phyloP scores from a whole-genome alignment of 2,113 vertebrate species.

The Hylia prasina region DNA sequence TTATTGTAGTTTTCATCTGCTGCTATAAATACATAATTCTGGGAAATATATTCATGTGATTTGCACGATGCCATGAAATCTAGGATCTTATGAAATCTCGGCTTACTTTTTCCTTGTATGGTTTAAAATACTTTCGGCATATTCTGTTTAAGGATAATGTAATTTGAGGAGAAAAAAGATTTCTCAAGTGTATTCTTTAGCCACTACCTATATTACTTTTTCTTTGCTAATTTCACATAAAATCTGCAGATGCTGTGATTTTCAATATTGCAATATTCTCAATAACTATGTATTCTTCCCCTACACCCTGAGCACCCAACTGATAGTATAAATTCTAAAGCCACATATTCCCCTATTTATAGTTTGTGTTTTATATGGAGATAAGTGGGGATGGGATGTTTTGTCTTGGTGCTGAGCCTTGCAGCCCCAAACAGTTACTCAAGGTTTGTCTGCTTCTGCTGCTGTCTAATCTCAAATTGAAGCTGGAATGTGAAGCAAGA shows the following conservation, averaged over 20 bases:
- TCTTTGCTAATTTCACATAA: background rate
- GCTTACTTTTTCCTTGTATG: background rate
- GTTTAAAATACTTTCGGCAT: background rate
- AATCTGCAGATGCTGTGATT: background rate
- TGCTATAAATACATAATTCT: conserved; percentile 39
- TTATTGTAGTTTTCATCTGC: conserved; percentile 10
- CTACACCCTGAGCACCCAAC: background rate
- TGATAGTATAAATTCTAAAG: background rate
- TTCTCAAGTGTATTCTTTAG: background rate
- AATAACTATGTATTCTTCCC: background rate
- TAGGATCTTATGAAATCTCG: background rate
- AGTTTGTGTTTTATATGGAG: background rate
- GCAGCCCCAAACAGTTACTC: background rate
- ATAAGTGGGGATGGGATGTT: background rate
- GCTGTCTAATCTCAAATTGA: background rate
- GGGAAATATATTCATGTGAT: conserved; percentile 5
- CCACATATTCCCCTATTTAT: background rate
- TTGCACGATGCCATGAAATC: background rate
- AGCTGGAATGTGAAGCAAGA: background rate
- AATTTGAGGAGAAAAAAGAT: background rate
- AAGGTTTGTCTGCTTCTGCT: background rate
- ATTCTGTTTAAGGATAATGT: background rate
- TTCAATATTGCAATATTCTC: background rate
- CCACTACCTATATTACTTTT: background rate
- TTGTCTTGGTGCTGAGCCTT: background rate